Base-by-base conservation (phyloP, 2,113 vertebrate genomes). In the Phrynocephalus versicolor region DNA sequence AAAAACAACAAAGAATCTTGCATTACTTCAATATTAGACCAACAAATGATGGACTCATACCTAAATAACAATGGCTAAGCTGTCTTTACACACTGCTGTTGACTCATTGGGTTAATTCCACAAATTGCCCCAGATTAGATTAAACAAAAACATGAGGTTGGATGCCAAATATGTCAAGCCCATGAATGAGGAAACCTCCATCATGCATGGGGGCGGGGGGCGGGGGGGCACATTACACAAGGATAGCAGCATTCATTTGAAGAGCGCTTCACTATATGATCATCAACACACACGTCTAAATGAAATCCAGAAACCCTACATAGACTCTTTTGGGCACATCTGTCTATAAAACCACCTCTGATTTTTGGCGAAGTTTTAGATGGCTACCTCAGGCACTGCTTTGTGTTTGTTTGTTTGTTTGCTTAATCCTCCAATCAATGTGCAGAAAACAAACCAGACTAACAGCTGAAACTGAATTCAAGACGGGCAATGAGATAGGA, bases 111-210 rank as follows among this genome's bases (percentile, higher is more conserved):
- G 79, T 81, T 77, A 62, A 70, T 82, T 82, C 73, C 73, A 60
- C 80, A 65, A 74, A 57, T 81, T 81, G 45, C 35, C 19, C n/a
- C 25, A 69, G 33, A 86, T 76, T 75, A 86, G 58, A 86, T 81
- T 73, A 75, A 73, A 55, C 21, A 67, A 14, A 62, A 80, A 65
- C 27, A 19, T 55, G 81, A 67, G 62, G 18, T 35, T 81, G 51
- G 25, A 37, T 81, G 15, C 19, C 41, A 72, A 64, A 13, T 64
- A 30, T 1, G n/a, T 75, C 33, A 82, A 51, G 21, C 39, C 72
- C 58, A 83, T 30, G 30, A 51, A 33, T 45, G 30, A 18, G 82
- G 45, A n/a, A 70, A 85, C 51, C 30, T 12, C 30, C 25, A 25
- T 78, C 51, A 65, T 57, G n/a, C n/a, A n/a, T n/a, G n/a, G n/a